Percentiles rank a stretch among this genome's conserved stretches.
These are phyloP conservation scores for Alca torda DNA, from an alignment of 2,797 vertebrate species.

Conservation along the genomic window DNA sequence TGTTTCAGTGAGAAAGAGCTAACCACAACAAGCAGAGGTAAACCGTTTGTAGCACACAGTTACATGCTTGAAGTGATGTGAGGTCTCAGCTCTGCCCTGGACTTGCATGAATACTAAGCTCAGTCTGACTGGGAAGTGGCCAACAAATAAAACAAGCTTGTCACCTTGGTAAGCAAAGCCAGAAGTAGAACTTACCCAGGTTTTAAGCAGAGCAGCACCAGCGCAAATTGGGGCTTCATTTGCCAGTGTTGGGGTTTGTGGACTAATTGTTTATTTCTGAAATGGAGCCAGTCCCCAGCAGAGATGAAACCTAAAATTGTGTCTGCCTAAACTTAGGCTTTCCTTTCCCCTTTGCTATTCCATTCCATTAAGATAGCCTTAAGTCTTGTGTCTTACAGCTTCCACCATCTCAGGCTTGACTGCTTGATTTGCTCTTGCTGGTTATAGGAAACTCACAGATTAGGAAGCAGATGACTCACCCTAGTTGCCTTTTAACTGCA, in stretches of 20 bases:
- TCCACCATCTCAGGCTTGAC: not conserved
- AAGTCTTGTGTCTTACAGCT: not conserved
- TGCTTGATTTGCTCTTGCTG: not conserved
- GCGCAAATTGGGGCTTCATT: not conserved
- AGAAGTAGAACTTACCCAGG: not conserved
- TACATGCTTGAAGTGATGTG: not conserved
- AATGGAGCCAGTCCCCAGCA: not conserved
- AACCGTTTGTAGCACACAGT: not conserved
- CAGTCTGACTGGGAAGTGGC: not conserved
- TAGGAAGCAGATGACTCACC: not conserved
- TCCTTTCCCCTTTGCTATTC: not conserved
- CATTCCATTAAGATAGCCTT: not conserved
- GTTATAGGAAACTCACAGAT: not conserved
- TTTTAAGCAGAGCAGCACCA: not conserved
- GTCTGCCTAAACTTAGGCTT: not conserved
- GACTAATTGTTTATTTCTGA: not conserved
- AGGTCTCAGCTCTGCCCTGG: not conserved
- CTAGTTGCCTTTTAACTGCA: not conserved
- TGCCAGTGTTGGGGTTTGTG: not conserved
- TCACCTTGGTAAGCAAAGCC: not conserved
- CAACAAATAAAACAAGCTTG: not conserved
- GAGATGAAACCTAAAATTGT: not conserved
- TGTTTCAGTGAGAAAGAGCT: not conserved
- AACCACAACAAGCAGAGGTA: not conserved
- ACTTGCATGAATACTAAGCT: not conserved